Base-by-base conservation (phyloP, 2,888 invertebrate genomes). In the Bimastos eiseni region DNA sequence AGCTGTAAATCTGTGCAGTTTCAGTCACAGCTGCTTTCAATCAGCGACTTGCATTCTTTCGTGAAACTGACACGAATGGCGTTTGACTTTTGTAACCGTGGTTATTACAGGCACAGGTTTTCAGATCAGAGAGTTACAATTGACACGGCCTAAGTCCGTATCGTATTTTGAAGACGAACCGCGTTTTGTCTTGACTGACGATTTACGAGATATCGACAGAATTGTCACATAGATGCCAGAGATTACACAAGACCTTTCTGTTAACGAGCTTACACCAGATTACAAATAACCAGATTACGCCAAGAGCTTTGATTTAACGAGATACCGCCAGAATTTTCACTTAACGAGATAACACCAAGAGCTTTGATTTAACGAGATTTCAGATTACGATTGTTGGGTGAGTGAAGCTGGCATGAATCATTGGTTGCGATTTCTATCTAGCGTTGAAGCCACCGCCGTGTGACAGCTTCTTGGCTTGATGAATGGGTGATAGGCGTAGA, bases 271-370 rank as follows among this genome's bases (percentile, higher is more conserved):
- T 34, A 34, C 86, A 17, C 86, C 36, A 86, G 36, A 33, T 36
- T 34, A 33, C 34, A 84, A 17, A 33, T 84, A 36, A 34, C 34
- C 84, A 19, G 84, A 34, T 84, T 34, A 84, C 84, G 21, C 33
- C 84, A 34, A 36, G 86, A 86, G 19, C 21, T 86, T 86, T 86
- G 21, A 86, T 24, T 86, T 86, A 86, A 86, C 86, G 86, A 86
- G 86, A 86, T 86, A n/a, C 5, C 34, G 34, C 33, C 33, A 34
- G 84, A 36, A 33, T 33, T 84, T n/a, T 84, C 84, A n/a, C 84
- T 84, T 84, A 84, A 36, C 86, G 17, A 86, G 86, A 86, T 86
- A 86, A 86, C 86, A 37, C 86, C 86, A 86, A 37, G 86, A 37
- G 17, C 24, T 86, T 19, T 36, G 36, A 86, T 86, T 36, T 86